These are phyloP conservation scores for Phaethon lepturus DNA, from an alignment of 2,113 vertebrate genomes.

Conservation along the genomic window DNA sequence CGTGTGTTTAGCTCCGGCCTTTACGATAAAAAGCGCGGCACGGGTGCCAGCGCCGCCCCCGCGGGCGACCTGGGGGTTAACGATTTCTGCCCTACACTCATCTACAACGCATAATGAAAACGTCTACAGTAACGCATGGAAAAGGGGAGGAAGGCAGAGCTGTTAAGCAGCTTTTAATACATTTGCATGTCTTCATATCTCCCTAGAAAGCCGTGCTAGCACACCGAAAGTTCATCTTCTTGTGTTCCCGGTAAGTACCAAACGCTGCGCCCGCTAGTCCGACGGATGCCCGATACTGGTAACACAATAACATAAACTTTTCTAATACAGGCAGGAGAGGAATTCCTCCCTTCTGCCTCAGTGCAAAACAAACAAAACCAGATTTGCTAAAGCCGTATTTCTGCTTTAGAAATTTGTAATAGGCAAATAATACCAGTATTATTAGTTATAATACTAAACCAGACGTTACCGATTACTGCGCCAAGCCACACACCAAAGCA, in stretches of 20 bases:
- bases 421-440: neutral
- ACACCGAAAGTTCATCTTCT: neutral
- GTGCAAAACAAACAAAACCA: neutral
- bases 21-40: neutral
- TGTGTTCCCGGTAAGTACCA: neutral
- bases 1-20: neutral
- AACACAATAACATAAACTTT: neutral
- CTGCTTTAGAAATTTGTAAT: neutral
- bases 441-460: neutral
- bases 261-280: accelerated
- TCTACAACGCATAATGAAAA: accelerated
- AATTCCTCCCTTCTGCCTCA: neutral
- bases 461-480: neutral
- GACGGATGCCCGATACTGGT: accelerated
- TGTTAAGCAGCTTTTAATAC: neutral
- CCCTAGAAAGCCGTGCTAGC: neutral
- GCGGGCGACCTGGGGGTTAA: neutral
- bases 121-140: accelerated
- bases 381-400: neutral
- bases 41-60: accelerated
- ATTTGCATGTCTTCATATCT: neutral
- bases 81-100: neutral
- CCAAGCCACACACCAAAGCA: neutral
- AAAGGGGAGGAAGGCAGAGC: neutral
- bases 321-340: neutral